Evolutionary conservation across 2,888 invertebrate genomes (phyloP), one percentile per base, ranked within the genome.

Genomic region (Gymnoscelis rufifasciata): DNA sequence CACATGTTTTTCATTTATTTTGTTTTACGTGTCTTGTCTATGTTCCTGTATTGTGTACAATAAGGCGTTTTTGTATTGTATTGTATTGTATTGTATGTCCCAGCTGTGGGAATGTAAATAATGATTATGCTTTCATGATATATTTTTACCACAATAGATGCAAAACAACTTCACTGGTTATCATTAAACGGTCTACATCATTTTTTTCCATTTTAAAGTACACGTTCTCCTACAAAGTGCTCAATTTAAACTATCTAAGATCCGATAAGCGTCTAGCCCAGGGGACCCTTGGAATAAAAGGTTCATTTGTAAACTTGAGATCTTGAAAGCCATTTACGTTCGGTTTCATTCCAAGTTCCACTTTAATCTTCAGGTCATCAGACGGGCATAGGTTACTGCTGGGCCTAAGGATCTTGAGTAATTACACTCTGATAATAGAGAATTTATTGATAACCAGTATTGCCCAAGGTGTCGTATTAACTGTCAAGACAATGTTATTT

Each of bases 261-360:
- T 35, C 35, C 19, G 35, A 35, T 35, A 35, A 35, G 35, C 10
- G 35, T 10, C 35, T 19, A 7, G 35, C 35, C 15, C 19, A 19
- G 35, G 15, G 35, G 35, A 35, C 35, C 7, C 35, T 35, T 35
- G 35, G 19, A 35, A 35, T 35, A 35, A 35, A 35, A 35, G 35
- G n/a, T 35, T 35, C 35, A 35, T 35, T 35, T 35, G 35, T 35
- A 35, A 35, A 35, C 35, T 35, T 35, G 35, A 35, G 35, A 35
- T 35, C 35, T 35, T n/a, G 35, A 19, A 23, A 35, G 19, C 19
- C 35, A 35, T 35, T 35, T 35, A 35, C 35, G 35, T 35, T 35
- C 35, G 35, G 35, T 35, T 35, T 10, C 35, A 35, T 35, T 15
- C 35, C 14, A 19, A 35, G 35, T 35, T 35, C 19, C 6, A 35